These are phyloP conservation scores for Gnathonemus longibarbis DNA, from an alignment of 2,113 vertebrate species.

Conservation along the genomic window DNA sequence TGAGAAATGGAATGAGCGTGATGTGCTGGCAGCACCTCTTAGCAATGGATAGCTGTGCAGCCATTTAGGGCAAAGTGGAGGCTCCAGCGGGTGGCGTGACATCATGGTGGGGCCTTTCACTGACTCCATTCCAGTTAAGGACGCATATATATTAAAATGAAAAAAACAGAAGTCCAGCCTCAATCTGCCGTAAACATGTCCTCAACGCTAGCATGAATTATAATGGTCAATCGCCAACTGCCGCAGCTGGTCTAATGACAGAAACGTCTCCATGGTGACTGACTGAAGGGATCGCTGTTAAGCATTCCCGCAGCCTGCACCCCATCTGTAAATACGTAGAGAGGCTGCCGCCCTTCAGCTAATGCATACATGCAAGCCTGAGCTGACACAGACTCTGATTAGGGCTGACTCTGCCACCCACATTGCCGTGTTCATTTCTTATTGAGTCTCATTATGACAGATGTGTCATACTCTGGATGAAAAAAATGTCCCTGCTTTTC, in stretches of 20 bases:
- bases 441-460: not conserved
- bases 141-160: slow-evolving; percentile 23
- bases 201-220: not conserved
- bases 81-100: slow-evolving; percentile 54
- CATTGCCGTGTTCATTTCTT: not conserved
- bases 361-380: not conserved
- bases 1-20: slow-evolving; percentile 93
- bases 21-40: slow-evolving; percentile 57
- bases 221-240: not conserved
- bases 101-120: slow-evolving; percentile 58
- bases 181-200: not conserved
- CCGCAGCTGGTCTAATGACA: not conserved
- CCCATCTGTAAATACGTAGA: not conserved
- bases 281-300: not conserved
- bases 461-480: not conserved
- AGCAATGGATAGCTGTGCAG: slow-evolving; percentile 51
- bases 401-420: no score
- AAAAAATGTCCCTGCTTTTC: not conserved
- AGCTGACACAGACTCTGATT: no score
- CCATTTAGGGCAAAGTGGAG: slow-evolving; percentile 52
- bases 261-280: not conserved
- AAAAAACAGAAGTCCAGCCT: not conserved
- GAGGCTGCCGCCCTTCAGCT: not conserved
- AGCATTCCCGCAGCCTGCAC: not conserved
- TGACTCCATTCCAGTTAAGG: slow-evolving; percentile 53